These are phyloP conservation scores for Phortica okadai DNA, from an alignment of 2,888 invertebrate genomes.

Conservation along the genomic window DNA sequence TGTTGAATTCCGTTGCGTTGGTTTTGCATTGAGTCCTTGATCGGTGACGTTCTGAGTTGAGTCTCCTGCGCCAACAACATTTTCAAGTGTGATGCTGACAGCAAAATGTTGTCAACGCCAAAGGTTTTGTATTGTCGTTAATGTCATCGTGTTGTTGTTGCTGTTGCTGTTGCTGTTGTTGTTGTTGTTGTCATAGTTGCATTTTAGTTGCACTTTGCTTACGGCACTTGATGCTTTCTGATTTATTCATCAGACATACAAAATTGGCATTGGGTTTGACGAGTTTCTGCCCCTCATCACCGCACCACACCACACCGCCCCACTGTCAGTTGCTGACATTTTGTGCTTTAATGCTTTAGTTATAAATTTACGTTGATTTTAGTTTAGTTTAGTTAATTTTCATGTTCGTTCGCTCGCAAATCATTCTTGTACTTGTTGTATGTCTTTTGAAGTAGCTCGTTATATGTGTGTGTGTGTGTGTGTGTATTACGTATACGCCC, in stretches of 20 bases:
- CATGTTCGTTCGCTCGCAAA: not conserved
- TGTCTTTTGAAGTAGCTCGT: too few relatives aligned
- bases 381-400: not conserved
- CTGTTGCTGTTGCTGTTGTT: constrained; percentile 8
- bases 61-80: not conserved
- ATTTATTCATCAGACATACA: not conserved
- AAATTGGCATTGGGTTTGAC: not conserved
- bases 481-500: not conserved
- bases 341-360: not conserved
- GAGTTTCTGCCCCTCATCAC: not conserved
- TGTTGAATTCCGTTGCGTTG: not conserved
- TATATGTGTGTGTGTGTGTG: not conserved
- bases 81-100: constrained; percentile 16
- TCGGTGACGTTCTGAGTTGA: not conserved
- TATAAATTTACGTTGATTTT: too few relatives aligned
- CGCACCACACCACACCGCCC: not conserved
- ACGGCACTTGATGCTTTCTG: not conserved
- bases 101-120: constrained; percentile 13
- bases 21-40: not conserved
- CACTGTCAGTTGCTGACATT: not conserved
- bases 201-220: constrained; percentile 27
- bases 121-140: constrained; percentile 5
- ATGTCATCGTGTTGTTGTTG: constrained; percentile 15
- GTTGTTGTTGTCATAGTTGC: constrained; percentile 18
- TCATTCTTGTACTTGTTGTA: not conserved